Percentiles rank a stretch among this genome's conserved stretches.
These are phyloP conservation scores for Pomacea canaliculata DNA, from an alignment of 2,888 invertebrate genomes.

Conservation along the genomic window DNA sequence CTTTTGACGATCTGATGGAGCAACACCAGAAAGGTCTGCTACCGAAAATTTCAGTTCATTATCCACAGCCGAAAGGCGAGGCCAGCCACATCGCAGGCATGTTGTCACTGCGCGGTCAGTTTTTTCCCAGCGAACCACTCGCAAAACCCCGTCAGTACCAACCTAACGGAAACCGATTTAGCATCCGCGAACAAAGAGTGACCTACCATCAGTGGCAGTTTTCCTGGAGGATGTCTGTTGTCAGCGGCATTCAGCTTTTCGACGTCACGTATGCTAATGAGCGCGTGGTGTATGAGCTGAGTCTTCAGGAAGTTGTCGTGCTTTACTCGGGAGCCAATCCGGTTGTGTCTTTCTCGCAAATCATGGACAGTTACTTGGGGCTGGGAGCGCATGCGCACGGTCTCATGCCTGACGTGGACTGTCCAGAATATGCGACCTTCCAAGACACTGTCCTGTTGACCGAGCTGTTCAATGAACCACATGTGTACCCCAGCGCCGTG, in stretches of 20 bases:
- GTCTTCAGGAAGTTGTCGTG: constrained; percentile 62
- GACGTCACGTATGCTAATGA: constrained; percentile 55
- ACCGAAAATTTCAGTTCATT: constrained; percentile 45
- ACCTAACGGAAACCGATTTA: constrained; percentile 56
- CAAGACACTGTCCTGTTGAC: constrained; percentile 51
- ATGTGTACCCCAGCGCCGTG: constrained; percentile 38
- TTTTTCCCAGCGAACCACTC: constrained; percentile 37
- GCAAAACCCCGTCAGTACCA: constrained; percentile 55
- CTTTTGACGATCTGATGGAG: constrained; percentile 44
- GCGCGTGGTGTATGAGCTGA: constrained; percentile 61
- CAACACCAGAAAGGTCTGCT: constrained; percentile 43
- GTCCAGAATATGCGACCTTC: constrained; percentile 57
- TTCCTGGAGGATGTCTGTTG: constrained; percentile 53
- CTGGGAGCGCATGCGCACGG: constrained; percentile 52
- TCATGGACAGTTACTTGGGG: constrained; percentile 47
- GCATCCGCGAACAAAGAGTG: constrained; percentile 49
- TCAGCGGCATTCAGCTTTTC: constrained; percentile 53
- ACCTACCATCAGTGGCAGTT: constrained; percentile 61
- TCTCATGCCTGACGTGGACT: constrained; percentile 62
- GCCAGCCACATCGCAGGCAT: constrained; percentile 38
- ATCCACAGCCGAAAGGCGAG: constrained; percentile 37
- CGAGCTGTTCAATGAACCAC: constrained; percentile 42
- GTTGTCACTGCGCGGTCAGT: constrained; percentile 39
- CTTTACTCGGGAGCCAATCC: constrained; percentile 61
- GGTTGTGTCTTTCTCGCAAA: constrained; percentile 48